phyloP scores from a whole-genome alignment of 2,797 vertebrate genomes.

The Podargus strigoides region DNA sequence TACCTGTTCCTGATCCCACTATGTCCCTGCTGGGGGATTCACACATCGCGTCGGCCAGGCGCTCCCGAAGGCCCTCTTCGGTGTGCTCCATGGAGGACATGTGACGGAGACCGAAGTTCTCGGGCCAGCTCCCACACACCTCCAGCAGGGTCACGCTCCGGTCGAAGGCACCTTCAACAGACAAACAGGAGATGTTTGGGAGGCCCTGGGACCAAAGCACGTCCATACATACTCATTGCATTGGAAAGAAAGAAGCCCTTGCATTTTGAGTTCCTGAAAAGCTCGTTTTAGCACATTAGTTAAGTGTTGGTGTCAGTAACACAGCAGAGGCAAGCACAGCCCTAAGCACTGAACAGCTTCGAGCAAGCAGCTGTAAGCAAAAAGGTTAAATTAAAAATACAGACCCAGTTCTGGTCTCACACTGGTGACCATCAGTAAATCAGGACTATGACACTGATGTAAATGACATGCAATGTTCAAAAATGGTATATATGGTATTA shows the following conservation, averaged over 20 bases:
- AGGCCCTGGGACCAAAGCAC: neutral
- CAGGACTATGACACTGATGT: neutral
- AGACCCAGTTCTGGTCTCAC: neutral
- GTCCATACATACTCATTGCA: neutral
- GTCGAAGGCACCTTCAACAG: slow-evolving; percentile 87
- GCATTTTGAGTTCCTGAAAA: accelerated
- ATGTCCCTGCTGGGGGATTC: slow-evolving; percentile 93
- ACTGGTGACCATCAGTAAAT: neutral
- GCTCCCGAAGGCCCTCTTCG: slow-evolving; percentile 92
- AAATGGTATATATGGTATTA: accelerated
- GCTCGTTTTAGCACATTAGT: accelerated
- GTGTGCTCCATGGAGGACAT: slow-evolving; percentile 86
- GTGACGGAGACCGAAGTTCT: slow-evolving; percentile 92
- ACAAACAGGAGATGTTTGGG: neutral
- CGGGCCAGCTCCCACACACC: slow-evolving; percentile 97
- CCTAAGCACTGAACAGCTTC: neutral
- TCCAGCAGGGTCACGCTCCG: slow-evolving; percentile 94
- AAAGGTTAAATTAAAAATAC: neutral
- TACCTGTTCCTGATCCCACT: slow-evolving; percentile 93
- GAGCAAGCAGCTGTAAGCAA: neutral
- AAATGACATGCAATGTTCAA: neutral
- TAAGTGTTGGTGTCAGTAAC: neutral
- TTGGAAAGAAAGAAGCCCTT: neutral
- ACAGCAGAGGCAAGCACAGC: neutral
- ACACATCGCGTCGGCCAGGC: slow-evolving; percentile 96